Conservation (phyloP, 1,140 invertebrate species). For the Chironomus striatipennis region DNA sequence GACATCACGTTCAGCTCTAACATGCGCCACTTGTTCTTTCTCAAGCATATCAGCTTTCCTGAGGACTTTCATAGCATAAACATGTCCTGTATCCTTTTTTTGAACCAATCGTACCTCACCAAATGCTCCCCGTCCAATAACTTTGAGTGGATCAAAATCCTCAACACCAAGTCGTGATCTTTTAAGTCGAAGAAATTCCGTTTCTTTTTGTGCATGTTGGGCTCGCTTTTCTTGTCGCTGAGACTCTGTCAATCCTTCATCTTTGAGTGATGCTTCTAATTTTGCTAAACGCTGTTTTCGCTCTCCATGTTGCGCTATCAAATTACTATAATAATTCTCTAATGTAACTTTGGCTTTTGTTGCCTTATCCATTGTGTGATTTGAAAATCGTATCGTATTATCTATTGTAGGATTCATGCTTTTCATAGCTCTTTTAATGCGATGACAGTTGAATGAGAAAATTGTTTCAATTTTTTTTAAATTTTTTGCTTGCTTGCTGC, state of each 20-base stretch:
- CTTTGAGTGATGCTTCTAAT: conserved; percentile 88
- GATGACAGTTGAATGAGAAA: too few species aligned
- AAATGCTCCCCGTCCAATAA: conserved; percentile 94
- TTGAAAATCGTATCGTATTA: conserved; percentile 80
- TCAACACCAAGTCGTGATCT: conserved; percentile 92
- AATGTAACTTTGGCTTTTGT: conserved; percentile 98
- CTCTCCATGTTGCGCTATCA: conserved; percentile 94
- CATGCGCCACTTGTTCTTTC: conserved; percentile 98
- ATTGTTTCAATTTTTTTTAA: too few species aligned
- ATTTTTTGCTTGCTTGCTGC: too few species aligned
- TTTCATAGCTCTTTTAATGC: neutral
- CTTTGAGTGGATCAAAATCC: conserved; percentile 96
- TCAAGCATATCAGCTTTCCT: conserved; percentile 98
- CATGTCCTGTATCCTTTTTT: conserved; percentile 99
- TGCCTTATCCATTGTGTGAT: conserved; percentile 96
- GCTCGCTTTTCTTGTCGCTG: conserved; percentile 81
- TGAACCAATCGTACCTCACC: conserved; percentile 98
- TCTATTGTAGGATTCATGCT: conserved; percentile 48
- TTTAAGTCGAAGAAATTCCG: conserved; percentile 94
- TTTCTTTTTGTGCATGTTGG: conserved; percentile 96
- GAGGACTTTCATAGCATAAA: conserved; percentile 99
- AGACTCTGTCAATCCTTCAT: conserved; percentile 78
- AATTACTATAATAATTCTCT: conserved; percentile 98
- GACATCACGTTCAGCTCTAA: conserved; percentile 95
- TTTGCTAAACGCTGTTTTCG: conserved; percentile 87